Evolutionary conservation across 2,888 invertebrate species (phyloP).

Genomic region (Euzophera pinguis): DNA sequence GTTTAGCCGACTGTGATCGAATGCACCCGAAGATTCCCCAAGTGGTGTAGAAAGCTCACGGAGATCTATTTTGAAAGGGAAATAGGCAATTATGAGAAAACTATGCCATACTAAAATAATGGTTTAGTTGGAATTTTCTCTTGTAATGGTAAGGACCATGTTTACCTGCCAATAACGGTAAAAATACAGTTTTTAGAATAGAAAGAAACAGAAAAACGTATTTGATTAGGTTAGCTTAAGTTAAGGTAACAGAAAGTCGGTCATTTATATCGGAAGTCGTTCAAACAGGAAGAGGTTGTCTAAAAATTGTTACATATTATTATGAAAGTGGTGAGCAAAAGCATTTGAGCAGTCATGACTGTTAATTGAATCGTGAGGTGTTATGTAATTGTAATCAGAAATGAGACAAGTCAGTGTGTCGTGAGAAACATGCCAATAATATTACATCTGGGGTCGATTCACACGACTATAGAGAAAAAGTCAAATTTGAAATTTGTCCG

Average conservation of each 20-base stretch:
- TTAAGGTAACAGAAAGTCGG: not conserved
- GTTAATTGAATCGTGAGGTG: constrained; percentile 20
- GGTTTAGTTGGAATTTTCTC: not conserved
- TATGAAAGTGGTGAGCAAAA: constrained; percentile 37
- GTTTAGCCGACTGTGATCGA: constrained; percentile 50
- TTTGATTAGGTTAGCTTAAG: not conserved
- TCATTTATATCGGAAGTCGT: not conserved
- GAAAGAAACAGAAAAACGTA: not conserved
- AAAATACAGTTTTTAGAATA: not conserved
- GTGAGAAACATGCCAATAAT: not conserved
- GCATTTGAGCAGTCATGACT: constrained; percentile 23
- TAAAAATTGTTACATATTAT: constrained; percentile 28
- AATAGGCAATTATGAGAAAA: constrained; percentile 11
- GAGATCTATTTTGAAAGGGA: constrained; percentile 20
- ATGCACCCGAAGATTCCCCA: constrained; percentile 45
- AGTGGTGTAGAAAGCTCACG: constrained; percentile 26
- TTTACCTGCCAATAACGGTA: not conserved
- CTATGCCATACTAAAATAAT: constrained; percentile 8
- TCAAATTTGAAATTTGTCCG: no score
- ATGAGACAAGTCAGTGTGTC: constrained; percentile 14
- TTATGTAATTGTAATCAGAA: constrained; percentile 20
- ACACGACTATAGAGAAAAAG: no score
- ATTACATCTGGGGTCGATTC: not conserved
- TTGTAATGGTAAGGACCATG: not conserved
- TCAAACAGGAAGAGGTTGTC: constrained; percentile 57